Percentiles rank a stretch among this genome's conserved stretches.
Conservation (phyloP, 2,888 invertebrate species). For the Chelonus formosanus region DNA sequence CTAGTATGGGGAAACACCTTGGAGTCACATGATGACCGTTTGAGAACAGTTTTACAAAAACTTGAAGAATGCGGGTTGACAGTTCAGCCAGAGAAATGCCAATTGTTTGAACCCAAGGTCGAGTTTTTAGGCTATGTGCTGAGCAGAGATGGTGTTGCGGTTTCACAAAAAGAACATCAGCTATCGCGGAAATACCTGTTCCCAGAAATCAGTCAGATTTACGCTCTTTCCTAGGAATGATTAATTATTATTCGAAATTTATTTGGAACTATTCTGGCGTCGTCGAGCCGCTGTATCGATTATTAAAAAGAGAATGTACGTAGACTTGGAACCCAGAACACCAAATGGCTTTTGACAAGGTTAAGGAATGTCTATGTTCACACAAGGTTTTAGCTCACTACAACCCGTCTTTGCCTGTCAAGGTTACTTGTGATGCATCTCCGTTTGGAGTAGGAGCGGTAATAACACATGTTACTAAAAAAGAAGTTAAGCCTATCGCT, state of each 20-base stretch:
- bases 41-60: constrained; percentile 6
- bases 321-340: constrained; percentile 26
- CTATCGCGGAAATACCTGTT: constrained; percentile 26
- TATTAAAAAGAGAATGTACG: constrained; percentile 17
- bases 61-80: constrained; percentile 32
- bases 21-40: constrained; percentile 11
- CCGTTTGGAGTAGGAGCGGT: constrained; percentile 53
- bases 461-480: constrained; percentile 36
- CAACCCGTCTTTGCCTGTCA: constrained; percentile 42
- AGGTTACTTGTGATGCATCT: constrained; percentile 60
- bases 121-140: constrained; percentile 38
- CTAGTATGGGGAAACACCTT: not conserved
- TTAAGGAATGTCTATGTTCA: constrained; percentile 17
- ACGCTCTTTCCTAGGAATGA: constrained; percentile 28
- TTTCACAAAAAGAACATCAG: constrained; percentile 20
- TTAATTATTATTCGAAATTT: constrained; percentile 29
- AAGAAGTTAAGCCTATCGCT: not conserved
- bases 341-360: constrained; percentile 22
- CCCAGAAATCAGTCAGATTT: constrained; percentile 24
- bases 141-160: constrained; percentile 20
- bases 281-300: constrained; percentile 26
- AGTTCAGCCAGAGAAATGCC: constrained; percentile 48
- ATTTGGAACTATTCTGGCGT: constrained; percentile 15
- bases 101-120: constrained; percentile 25
- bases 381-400: constrained; percentile 39